Conservation (phyloP, 2,888 invertebrate species). For the Caenorhabditis sinica region DNA sequence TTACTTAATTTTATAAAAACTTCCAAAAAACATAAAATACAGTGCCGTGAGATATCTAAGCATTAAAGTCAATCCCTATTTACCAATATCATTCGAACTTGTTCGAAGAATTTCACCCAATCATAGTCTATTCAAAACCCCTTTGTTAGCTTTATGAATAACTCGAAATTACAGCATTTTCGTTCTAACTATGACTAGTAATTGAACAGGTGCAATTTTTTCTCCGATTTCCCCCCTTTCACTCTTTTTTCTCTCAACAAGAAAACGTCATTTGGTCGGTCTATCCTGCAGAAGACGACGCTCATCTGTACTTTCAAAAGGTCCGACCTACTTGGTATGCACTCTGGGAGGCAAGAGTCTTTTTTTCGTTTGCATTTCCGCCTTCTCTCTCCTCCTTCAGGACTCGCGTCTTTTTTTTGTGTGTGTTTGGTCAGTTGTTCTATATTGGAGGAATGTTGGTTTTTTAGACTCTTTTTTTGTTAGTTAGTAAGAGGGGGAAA, state of each 20-base stretch:
- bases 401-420: background rate
- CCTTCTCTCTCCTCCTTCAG: background rate
- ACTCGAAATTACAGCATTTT: background rate
- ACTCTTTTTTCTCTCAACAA: background rate
- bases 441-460: background rate
- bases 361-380: slow-evolving; percentile 24
- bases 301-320: slow-evolving; percentile 40
- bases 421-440: background rate
- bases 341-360: slow-evolving; percentile 37
- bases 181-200: background rate
- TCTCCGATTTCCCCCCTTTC: background rate
- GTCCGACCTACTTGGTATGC: slow-evolving; percentile 30
- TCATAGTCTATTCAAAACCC: no score
- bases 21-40: no score
- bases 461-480: no score
- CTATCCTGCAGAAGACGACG: slow-evolving; percentile 27
- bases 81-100: no score
- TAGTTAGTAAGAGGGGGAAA: no score
- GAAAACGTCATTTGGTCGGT: background rate
- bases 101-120: no score
- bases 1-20: no score
- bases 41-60: no score
- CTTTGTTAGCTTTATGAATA: slow-evolving; percentile 5
- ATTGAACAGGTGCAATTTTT: slow-evolving; percentile 17
- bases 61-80: no score